These are phyloP conservation scores for Echinometra lucunter DNA, from an alignment of 53 echinoderm and acorn worm genomes.

Conservation along the genomic window DNA sequence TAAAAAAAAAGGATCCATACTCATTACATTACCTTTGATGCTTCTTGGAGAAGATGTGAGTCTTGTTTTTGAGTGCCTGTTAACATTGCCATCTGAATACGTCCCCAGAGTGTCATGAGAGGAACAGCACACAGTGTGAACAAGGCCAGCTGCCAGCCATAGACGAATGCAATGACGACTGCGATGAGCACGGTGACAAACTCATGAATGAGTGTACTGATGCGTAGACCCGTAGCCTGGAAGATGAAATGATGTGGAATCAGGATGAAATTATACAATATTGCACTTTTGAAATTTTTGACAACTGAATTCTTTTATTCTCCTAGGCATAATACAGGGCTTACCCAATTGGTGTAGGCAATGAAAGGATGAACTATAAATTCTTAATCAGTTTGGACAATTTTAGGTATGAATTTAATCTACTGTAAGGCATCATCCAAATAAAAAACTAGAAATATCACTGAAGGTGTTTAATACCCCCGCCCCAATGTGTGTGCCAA, in stretches of 20 bases:
- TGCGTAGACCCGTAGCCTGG: constrained; percentile 94
- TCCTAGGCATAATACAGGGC: no score
- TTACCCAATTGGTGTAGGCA: no score
- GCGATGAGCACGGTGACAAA: constrained; percentile 86
- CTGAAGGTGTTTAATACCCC: no score
- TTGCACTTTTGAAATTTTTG: no score
- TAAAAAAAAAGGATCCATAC: background rate
- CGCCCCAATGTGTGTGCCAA: no score
- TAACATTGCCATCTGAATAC: constrained; percentile 80
- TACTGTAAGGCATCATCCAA: no score
- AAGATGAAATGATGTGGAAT: background rate
- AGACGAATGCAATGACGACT: constrained; percentile 90
- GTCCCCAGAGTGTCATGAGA: constrained; percentile 84
- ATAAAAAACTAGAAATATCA: no score
- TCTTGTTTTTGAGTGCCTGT: constrained; percentile 77
- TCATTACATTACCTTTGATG: constrained; percentile 53
- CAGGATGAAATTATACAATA: no score
- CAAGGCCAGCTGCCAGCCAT: constrained; percentile 96
- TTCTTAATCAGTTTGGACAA: no score
- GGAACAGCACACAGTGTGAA: constrained; percentile 88
- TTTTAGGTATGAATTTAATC: no score
- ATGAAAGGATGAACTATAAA: no score
- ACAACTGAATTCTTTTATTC: no score
- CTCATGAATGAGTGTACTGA: constrained; percentile 88
- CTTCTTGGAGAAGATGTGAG: constrained; percentile 77